Percentiles rank a stretch among this genome's conserved stretches.
These are phyloP conservation scores for Drosophila nigrodunni DNA, from an alignment of 1,140 invertebrate genomes.

Conservation along the genomic window DNA sequence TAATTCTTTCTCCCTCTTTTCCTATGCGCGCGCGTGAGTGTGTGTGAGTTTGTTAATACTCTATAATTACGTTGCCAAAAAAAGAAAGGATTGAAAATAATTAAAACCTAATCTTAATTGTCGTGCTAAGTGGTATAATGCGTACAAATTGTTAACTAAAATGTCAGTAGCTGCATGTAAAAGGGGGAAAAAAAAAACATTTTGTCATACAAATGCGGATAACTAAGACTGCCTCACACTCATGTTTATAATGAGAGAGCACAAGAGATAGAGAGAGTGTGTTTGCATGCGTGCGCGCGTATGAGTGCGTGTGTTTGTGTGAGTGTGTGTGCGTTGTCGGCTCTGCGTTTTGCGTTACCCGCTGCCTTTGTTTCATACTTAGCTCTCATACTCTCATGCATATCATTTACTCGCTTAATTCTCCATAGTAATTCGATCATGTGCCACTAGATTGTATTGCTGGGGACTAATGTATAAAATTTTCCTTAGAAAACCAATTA, in stretches of 20 bases:
- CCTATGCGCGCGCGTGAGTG: constrained; percentile 34
- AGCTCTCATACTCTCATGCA: constrained; percentile 50
- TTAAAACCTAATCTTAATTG: background rate
- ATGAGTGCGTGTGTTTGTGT: constrained; percentile 35
- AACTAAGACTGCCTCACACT: constrained; percentile 26
- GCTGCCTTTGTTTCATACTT: constrained; percentile 68
- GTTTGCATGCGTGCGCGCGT: constrained; percentile 20
- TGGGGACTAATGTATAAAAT: constrained; percentile 14
- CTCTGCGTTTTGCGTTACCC: constrained; percentile 66
- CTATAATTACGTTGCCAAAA: constrained; percentile 42
- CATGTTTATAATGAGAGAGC: constrained; percentile 14
- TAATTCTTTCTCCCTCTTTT: constrained; percentile 55
- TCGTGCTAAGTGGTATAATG: constrained; percentile 8
- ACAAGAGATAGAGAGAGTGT: constrained; percentile 11
- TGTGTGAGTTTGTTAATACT: constrained; percentile 51
- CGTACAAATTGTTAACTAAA: constrained; percentile 11
- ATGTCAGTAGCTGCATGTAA: background rate
- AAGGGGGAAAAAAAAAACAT: background rate
- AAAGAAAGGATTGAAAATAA: constrained; percentile 28
- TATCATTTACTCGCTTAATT: constrained; percentile 66
- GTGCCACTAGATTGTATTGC: constrained; percentile 50
- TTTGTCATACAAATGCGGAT: constrained; percentile 18
- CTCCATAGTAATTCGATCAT: constrained; percentile 57
- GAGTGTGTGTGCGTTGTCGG: constrained; percentile 47
- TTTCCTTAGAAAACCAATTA: constrained; percentile 20